These are phyloP conservation scores for Onychomys torridus DNA, from an alignment of 2,797 vertebrate genomes.

Conservation along the genomic window DNA sequence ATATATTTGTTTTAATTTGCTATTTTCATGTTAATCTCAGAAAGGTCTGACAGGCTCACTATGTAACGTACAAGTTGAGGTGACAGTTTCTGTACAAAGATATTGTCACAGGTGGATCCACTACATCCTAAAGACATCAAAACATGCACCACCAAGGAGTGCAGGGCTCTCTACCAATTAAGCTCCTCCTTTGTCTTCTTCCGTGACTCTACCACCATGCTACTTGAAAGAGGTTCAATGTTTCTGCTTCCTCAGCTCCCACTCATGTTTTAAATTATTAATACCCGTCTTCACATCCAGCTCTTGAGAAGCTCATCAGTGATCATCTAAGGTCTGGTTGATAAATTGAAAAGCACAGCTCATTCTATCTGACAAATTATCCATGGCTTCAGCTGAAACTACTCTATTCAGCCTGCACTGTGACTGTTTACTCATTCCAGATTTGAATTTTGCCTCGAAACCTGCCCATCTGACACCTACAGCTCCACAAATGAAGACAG, in stretches of 20 bases:
- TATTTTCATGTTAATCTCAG: slow-evolving; percentile 52
- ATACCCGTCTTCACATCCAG: slow-evolving; percentile 7
- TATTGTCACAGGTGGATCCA: not conserved
- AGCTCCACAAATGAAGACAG: not conserved
- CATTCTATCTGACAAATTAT: not conserved
- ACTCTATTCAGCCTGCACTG: not conserved
- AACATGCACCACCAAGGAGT: rapidly evolving
- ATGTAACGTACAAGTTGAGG: slow-evolving; percentile 35
- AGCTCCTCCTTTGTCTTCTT: not conserved
- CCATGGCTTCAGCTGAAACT: not conserved
- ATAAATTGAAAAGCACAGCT: slow-evolving; percentile 20
- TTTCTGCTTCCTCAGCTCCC: slow-evolving; percentile 36
- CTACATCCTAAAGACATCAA: slow-evolving; percentile 3
- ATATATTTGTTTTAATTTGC: slow-evolving; percentile 73
- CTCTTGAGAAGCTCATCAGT: slow-evolving; percentile 15
- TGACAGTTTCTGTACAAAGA: slow-evolving; percentile 35
- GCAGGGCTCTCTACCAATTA: not conserved
- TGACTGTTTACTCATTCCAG: not conserved
- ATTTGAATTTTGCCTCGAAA: not conserved
- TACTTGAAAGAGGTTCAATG: slow-evolving; percentile 46
- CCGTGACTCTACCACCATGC: not conserved
- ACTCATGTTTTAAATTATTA: slow-evolving; percentile 54
- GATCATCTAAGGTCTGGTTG: not conserved
- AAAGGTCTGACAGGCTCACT: slow-evolving; percentile 41
- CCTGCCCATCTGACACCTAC: rapidly evolving